Conservation (phyloP, 2,888 invertebrate species). For the Ceramica pisi region DNA sequence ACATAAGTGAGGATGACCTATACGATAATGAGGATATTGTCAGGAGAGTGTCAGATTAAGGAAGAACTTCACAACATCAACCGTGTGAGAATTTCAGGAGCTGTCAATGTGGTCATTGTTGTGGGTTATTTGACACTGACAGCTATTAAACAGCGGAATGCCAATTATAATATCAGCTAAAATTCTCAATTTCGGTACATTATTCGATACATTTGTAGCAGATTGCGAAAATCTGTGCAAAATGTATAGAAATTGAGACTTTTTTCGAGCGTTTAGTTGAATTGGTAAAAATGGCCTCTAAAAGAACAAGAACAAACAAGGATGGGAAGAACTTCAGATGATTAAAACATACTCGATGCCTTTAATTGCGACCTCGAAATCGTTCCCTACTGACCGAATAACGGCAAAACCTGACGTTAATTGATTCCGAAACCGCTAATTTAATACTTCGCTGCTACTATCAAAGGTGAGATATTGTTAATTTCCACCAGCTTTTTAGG, state of each 20-base stretch:
- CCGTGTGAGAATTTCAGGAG: background rate
- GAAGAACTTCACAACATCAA: background rate
- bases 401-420: slow-evolving; percentile 46
- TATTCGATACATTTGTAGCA: no score
- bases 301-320: slow-evolving; percentile 7
- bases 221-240: no score
- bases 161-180: no score
- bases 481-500: slow-evolving; percentile 29
- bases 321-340: background rate
- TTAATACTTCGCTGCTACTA: slow-evolving; percentile 43
- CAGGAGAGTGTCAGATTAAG: background rate
- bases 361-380: slow-evolving; percentile 40
- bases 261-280: no score
- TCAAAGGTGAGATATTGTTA: slow-evolving; percentile 21
- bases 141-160: background rate
- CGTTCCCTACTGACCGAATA: slow-evolving; percentile 51
- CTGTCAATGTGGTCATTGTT: background rate
- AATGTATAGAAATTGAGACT: no score
- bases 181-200: no score
- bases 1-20: background rate
- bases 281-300: background rate
- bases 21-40: background rate
- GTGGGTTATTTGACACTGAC: background rate
- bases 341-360: background rate
- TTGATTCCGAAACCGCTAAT: slow-evolving; percentile 51